Conservation (phyloP, 1,140 invertebrate species). For the Neoseiulus cucumeris region DNA sequence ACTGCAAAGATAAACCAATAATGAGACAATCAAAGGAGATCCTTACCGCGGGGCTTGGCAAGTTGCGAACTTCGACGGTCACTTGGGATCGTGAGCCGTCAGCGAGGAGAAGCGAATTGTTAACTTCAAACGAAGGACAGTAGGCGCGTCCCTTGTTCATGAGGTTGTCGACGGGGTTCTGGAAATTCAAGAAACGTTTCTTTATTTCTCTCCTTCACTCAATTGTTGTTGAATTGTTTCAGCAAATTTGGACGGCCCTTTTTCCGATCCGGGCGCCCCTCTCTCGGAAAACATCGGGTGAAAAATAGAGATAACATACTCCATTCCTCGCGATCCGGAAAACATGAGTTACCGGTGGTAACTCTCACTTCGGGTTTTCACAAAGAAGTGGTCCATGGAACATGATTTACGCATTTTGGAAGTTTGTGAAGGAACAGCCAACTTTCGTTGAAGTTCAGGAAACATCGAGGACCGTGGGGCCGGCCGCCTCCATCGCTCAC, state of each 20-base stretch:
- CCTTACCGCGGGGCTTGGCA: constrained; percentile 4
- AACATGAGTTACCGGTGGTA: background rate
- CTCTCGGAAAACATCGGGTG: too few species aligned
- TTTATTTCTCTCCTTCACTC: background rate
- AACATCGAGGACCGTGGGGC: too few species aligned
- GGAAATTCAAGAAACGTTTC: background rate
- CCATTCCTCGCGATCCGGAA: background rate
- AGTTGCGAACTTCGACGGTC: constrained; percentile 7
- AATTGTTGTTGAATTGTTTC: too few species aligned
- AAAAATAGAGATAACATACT: background rate
- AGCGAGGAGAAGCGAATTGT: background rate
- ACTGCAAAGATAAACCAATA: too few species aligned
- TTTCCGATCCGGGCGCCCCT: too few species aligned
- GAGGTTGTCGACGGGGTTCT: background rate
- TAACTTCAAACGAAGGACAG: constrained; percentile 5
- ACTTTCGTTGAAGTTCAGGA: too few species aligned
- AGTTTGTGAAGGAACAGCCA: too few species aligned
- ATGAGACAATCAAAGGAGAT: background rate
- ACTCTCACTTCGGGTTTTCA: background rate
- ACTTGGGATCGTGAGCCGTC: background rate
- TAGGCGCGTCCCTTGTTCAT: constrained; percentile 8
- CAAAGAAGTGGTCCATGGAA: background rate
- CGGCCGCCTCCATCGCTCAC: too few species aligned
- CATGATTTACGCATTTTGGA: too few species aligned
- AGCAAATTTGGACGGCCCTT: too few species aligned